Percentiles rank a stretch among this genome's conserved stretches.
Evolutionary conservation across 2,888 invertebrate genomes (phyloP).

Genomic region (Epirrhoe tristata): DNA sequence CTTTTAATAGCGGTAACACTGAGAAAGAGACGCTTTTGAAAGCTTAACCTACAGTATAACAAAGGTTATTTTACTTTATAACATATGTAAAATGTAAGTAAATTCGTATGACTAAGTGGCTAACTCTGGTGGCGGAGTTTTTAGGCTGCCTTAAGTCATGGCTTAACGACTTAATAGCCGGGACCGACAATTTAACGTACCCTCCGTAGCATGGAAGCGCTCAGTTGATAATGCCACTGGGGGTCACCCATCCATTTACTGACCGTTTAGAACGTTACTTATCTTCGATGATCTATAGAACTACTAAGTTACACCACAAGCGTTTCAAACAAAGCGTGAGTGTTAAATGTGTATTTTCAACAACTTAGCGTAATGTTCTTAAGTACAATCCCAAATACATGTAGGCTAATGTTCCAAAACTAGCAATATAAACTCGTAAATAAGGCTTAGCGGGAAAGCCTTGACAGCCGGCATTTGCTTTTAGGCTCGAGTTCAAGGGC

Average conservation of each 20-base stretch:
- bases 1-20: constrained; percentile 50
- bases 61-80: constrained; percentile 16
- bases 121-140: too few relatives aligned
- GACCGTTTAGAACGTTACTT: too few relatives aligned
- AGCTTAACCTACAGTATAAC: constrained; percentile 37
- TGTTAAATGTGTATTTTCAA: background rate
- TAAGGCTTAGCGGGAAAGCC: constrained; percentile 37
- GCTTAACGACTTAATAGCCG: too few relatives aligned
- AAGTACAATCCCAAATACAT: constrained; percentile 15
- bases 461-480: constrained; percentile 30
- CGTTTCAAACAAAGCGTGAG: background rate
- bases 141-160: too few relatives aligned
- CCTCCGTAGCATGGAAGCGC: too few relatives aligned
- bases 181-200: too few relatives aligned
- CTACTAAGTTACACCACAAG: too few relatives aligned
- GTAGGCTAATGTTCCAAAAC: constrained; percentile 27
- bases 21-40: constrained; percentile 46
- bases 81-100: constrained; percentile 1
- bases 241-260: too few relatives aligned
- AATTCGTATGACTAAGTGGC: too few relatives aligned
- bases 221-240: too few relatives aligned
- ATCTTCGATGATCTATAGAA: too few relatives aligned
- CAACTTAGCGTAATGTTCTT: background rate
- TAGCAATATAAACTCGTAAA: constrained; percentile 37
- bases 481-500: constrained; percentile 36